A percentile compares a stretch with the other conserved stretches of the same genome.
Conservation (phyloP, 2,113 vertebrate genomes). For the Alethe castanea region DNA sequence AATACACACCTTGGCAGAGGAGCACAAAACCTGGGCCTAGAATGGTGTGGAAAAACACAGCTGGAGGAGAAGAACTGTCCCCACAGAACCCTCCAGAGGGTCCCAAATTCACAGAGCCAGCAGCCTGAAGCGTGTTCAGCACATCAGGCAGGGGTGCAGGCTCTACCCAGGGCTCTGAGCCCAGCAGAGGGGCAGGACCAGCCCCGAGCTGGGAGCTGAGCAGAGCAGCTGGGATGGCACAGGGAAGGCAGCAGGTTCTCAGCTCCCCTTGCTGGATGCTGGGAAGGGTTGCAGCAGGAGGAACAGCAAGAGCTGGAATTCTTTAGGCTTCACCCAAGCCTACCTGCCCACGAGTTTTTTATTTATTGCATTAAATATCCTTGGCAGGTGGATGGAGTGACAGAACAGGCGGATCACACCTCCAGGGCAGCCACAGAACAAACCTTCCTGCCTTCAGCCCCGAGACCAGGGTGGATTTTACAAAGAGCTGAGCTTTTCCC, state of each 20-base stretch:
- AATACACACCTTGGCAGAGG: not conserved
- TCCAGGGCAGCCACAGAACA: not conserved
- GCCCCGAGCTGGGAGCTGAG: not conserved
- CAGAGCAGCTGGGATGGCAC: not conserved
- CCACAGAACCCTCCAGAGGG: not conserved
- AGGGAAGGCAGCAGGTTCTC: conserved; percentile 4
- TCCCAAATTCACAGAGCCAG: not conserved
- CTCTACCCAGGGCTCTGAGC: not conserved
- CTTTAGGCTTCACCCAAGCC: not conserved
- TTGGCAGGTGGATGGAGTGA: not conserved
- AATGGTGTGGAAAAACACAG: not conserved
- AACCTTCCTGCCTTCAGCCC: not conserved
- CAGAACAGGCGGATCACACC: not conserved
- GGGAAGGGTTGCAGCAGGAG: conserved; percentile 34
- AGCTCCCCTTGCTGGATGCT: conserved; percentile 51
- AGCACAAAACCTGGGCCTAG: not conserved
- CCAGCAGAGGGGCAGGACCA: not conserved
- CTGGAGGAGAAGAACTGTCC: not conserved
- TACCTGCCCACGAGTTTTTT: not conserved
- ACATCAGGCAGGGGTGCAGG: conserved; percentile 10
- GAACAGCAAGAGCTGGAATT: not conserved
- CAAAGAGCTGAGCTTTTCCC: not conserved
- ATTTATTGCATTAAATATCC: not conserved
- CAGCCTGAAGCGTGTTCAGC: not conserved
- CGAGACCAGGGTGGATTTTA: not conserved